Evolutionary conservation across 2,797 vertebrate species (phyloP).

Genomic region (Anolis apletophallus): DNA sequence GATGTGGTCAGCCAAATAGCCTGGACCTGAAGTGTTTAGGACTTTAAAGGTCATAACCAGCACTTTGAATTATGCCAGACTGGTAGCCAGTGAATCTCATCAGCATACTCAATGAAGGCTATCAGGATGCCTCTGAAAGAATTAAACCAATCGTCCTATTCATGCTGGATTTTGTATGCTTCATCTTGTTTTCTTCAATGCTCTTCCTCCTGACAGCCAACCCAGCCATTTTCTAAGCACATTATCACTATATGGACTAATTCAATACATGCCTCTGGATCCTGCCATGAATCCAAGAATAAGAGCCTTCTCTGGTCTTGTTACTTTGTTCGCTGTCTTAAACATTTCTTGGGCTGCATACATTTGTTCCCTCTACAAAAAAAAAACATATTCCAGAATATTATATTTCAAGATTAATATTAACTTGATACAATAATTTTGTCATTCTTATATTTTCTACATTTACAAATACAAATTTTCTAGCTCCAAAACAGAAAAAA

Average conservation of each 20-base stretch:
- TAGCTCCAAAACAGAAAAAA: not conserved
- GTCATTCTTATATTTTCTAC: not conserved
- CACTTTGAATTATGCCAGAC: too few relatives aligned
- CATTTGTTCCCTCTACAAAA: conserved; percentile 93
- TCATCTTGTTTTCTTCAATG: not conserved
- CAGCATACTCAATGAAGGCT: too few relatives aligned
- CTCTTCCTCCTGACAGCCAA: not conserved
- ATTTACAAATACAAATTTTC: not conserved
- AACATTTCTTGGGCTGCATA: conserved; percentile 99
- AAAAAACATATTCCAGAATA: not conserved
- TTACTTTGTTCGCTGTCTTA: conserved; percentile 99
- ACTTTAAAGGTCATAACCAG: too few relatives aligned
- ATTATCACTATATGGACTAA: too few relatives aligned
- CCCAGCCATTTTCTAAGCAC: not conserved
- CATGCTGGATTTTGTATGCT: not conserved
- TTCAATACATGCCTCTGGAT: conserved; percentile 87
- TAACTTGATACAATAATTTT: not conserved
- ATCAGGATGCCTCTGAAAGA: too few relatives aligned
- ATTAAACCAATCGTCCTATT: not conserved
- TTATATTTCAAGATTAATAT: not conserved
- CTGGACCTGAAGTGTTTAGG: too few relatives aligned
- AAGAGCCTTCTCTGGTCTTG: conserved; percentile 96
- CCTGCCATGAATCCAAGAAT: conserved; percentile 99
- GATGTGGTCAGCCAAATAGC: too few relatives aligned
- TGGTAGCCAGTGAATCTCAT: too few relatives aligned